Conservation (phyloP, 64 coral and sea anemone genomes). For the Exaiptasia diaphana region DNA sequence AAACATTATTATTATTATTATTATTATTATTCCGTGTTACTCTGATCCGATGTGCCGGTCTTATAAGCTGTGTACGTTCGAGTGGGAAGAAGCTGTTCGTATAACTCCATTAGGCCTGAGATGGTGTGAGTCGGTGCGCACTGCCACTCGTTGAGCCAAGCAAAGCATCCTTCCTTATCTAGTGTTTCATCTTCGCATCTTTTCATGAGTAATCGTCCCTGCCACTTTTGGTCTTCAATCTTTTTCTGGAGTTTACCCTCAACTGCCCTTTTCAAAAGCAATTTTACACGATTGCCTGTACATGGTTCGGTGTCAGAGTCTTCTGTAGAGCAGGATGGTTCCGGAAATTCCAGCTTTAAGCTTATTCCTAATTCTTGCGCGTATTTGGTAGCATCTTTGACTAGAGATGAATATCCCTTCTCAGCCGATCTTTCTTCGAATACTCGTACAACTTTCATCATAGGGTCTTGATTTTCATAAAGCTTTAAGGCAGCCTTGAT, state of each 20-base stretch:
- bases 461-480: slow-evolving; percentile 26
- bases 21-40: too few relatives aligned
- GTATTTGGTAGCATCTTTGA: slow-evolving; percentile 42
- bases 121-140: slow-evolving; percentile 14
- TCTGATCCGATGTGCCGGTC: slow-evolving; percentile 14
- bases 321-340: too few relatives aligned
- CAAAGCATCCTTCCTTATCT: slow-evolving; percentile 27
- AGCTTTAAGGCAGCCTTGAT: slow-evolving; percentile 23
- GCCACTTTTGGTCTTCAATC: slow-evolving; percentile 30
- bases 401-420: slow-evolving; percentile 10
- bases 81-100: slow-evolving; percentile 44
- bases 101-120: slow-evolving; percentile 22
- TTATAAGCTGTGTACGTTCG: slow-evolving; percentile 35
- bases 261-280: neutral
- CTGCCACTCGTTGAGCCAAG: slow-evolving; percentile 32
- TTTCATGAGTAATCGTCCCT: slow-evolving; percentile 15
- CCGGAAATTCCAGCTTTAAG: neutral
- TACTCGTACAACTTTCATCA: slow-evolving; percentile 13
- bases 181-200: slow-evolving; percentile 28
- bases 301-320: too few relatives aligned
- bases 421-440: slow-evolving; percentile 10
- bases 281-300: too few relatives aligned
- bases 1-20: too few relatives aligned
- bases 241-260: neutral
- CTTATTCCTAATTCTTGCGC: slow-evolving; percentile 19